A percentile compares a stretch with the other conserved stretches of the same genome.
Evolutionary conservation across 2,888 invertebrate genomes (phyloP).

Genomic region (Andrena praecox): DNA sequence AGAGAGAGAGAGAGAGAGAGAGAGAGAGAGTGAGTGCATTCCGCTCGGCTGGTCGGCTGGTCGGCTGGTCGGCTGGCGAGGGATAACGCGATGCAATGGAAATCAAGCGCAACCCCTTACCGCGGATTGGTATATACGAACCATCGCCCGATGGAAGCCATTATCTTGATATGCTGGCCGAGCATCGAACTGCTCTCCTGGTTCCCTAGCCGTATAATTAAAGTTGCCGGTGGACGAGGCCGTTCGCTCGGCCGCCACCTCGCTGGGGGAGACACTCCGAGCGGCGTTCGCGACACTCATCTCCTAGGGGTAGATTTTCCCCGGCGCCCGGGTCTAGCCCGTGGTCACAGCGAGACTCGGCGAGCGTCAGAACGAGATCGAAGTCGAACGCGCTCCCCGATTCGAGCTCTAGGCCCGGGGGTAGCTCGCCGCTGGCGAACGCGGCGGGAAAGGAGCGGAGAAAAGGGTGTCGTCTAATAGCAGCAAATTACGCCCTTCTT

Average conservation of each 20-base stretch:
- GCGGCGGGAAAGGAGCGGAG: background rate
- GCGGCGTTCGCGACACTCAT: background rate
- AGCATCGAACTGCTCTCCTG: conserved; percentile 70
- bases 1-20: background rate
- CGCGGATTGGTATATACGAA: conserved; percentile 74
- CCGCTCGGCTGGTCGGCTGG: conserved; percentile 33
- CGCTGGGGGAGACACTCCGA: background rate
- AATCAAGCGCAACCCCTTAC: conserved; percentile 79
- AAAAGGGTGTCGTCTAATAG: conserved; percentile 77
- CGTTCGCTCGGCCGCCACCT: background rate
- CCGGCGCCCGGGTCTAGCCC: background rate
- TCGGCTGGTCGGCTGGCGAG: conserved; percentile 50
- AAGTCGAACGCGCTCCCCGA: background rate
- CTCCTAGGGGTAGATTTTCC: background rate
- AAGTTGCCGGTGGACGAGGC: conserved; percentile 65
- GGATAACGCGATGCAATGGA: conserved; percentile 79
- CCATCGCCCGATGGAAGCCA: conserved; percentile 76
- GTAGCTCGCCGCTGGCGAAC: background rate
- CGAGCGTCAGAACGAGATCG: background rate
- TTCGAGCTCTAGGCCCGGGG: background rate
- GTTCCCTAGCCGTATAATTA: conserved; percentile 69
- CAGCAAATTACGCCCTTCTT: conserved; percentile 81
- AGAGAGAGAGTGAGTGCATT: conserved; percentile 32
- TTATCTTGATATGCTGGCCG: conserved; percentile 78
- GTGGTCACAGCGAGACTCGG: too few relatives aligned